Conservation (phyloP, 2,888 invertebrate genomes). For the Rhagonycha fulva region DNA sequence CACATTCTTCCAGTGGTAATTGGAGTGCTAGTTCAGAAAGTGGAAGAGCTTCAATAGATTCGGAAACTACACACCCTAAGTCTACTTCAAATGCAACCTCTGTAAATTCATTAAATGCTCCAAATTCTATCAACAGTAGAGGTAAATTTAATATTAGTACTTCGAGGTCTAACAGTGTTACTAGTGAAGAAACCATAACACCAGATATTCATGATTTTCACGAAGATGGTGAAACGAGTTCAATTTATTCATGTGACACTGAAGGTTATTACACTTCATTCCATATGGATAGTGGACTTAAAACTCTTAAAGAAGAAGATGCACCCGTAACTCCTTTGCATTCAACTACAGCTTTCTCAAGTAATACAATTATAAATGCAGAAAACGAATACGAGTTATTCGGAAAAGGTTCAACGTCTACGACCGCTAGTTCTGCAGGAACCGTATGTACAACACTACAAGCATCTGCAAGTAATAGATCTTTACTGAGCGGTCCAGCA, state of each 20-base stretch:
- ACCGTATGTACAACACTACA: conserved; percentile 85
- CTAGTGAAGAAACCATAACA: conserved; percentile 83
- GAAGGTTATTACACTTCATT: conserved; percentile 98
- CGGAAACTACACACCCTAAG: conserved; percentile 76
- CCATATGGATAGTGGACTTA: conserved; percentile 93
- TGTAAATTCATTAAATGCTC: conserved; percentile 72
- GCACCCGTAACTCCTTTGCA: conserved; percentile 75
- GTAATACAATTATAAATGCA: conserved; percentile 71
- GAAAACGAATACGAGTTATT: conserved; percentile 91
- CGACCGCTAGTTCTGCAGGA: conserved; percentile 88
- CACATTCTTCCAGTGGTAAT: conserved; percentile 89
- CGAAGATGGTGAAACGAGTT: conserved; percentile 86
- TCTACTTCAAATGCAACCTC: conserved; percentile 71
- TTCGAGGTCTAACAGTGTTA: conserved; percentile 81
- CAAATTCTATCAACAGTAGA: conserved; percentile 71
- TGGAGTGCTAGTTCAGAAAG: conserved; percentile 94
- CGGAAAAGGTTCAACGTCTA: conserved; percentile 89
- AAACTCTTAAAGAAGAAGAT: conserved; percentile 79
- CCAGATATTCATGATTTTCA: conserved; percentile 81
- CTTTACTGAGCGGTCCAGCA: conserved; percentile 69
- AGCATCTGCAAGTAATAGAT: conserved; percentile 69
- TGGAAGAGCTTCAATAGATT: conserved; percentile 82
- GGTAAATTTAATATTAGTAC: conserved; percentile 67
- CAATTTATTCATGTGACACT: conserved; percentile 93
- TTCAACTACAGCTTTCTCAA: conserved; percentile 70